phyloP scores from a whole-genome alignment of 2,797 vertebrate species.

The Moxostoma hubbsi region DNA sequence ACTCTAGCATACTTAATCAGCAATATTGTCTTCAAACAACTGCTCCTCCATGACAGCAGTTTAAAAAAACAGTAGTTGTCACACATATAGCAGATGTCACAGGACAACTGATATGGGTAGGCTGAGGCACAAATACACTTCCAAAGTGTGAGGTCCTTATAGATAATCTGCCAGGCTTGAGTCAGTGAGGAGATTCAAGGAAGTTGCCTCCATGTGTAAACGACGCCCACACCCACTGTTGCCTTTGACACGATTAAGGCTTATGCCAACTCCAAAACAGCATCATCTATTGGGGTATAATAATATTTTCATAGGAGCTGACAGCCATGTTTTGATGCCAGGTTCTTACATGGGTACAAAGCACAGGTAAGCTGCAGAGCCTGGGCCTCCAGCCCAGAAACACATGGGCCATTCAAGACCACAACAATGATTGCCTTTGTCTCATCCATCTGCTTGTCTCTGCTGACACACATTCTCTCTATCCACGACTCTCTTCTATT shows the following conservation, averaged over 20 bases:
- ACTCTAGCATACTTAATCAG: too few relatives aligned
- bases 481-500: slow-evolving; percentile 51
- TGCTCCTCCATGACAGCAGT: too few relatives aligned
- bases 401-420: slow-evolving; percentile 76
- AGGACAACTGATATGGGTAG: slow-evolving; percentile 52
- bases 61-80: too few relatives aligned
- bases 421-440: slow-evolving; percentile 86
- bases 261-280: slow-evolving; percentile 72
- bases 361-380: slow-evolving; percentile 82
- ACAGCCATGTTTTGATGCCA: slow-evolving; percentile 79
- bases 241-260: slow-evolving; percentile 71
- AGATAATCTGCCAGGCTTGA: slow-evolving; percentile 61
- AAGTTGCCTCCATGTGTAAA: slow-evolving; percentile 57
- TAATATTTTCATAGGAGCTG: slow-evolving; percentile 78
- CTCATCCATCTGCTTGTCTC: slow-evolving; percentile 81
- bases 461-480: slow-evolving; percentile 46
- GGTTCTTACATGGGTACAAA: slow-evolving; percentile 76
- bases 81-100: slow-evolving; percentile 43
- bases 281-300: slow-evolving; percentile 76
- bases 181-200: slow-evolving; percentile 56
- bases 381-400: slow-evolving; percentile 81
- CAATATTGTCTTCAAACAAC: too few relatives aligned
- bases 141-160: slow-evolving; percentile 59
- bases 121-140: slow-evolving; percentile 50
- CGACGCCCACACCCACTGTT: slow-evolving; percentile 71